Evolutionary conservation across 2,888 invertebrate species (phyloP).

Genomic region (Colostygia pectinataria): DNA sequence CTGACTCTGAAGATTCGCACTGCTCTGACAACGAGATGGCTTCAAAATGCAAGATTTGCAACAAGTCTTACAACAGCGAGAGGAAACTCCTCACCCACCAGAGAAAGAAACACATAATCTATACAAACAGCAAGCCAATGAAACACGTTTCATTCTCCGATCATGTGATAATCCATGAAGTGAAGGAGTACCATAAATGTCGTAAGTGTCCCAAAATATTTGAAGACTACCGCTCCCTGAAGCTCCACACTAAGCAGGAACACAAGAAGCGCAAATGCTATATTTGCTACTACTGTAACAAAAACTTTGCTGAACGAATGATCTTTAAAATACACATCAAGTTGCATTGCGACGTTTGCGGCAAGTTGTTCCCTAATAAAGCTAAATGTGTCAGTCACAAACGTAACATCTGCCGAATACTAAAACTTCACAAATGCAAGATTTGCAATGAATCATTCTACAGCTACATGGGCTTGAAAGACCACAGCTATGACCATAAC

Average conservation of each 20-base stretch:
- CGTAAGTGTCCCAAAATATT: slow-evolving; percentile 68
- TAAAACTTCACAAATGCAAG: slow-evolving; percentile 58
- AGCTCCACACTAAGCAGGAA: slow-evolving; percentile 53
- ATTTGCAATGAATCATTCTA: slow-evolving; percentile 55
- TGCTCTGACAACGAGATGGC: slow-evolving; percentile 40
- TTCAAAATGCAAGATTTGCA: slow-evolving; percentile 63
- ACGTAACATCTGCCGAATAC: slow-evolving; percentile 49
- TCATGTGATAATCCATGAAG: slow-evolving; percentile 64
- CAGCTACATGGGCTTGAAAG: slow-evolving; percentile 65
- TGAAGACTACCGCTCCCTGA: slow-evolving; percentile 54
- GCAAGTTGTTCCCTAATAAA: slow-evolving; percentile 48
- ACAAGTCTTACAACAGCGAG: slow-evolving; percentile 57
- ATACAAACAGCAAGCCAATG: slow-evolving; percentile 52
- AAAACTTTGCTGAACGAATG: slow-evolving; percentile 63
- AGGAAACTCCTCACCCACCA: slow-evolving; percentile 62
- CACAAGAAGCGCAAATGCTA: slow-evolving; percentile 73
- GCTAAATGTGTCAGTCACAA: slow-evolving; percentile 52
- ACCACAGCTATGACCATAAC: slow-evolving; percentile 64
- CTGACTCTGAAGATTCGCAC: slow-evolving; percentile 42
- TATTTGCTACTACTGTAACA: slow-evolving; percentile 69
- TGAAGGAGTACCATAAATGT: slow-evolving; percentile 66
- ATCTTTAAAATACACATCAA: slow-evolving; percentile 72
- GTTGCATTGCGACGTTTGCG: slow-evolving; percentile 67
- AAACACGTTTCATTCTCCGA: slow-evolving; percentile 72
- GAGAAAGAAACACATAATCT: slow-evolving; percentile 63